Evolutionary conservation across 2,888 invertebrate species (phyloP), one percentile per base, ranked within the genome.

Genomic region (Drosophila heteroneura): DNA sequence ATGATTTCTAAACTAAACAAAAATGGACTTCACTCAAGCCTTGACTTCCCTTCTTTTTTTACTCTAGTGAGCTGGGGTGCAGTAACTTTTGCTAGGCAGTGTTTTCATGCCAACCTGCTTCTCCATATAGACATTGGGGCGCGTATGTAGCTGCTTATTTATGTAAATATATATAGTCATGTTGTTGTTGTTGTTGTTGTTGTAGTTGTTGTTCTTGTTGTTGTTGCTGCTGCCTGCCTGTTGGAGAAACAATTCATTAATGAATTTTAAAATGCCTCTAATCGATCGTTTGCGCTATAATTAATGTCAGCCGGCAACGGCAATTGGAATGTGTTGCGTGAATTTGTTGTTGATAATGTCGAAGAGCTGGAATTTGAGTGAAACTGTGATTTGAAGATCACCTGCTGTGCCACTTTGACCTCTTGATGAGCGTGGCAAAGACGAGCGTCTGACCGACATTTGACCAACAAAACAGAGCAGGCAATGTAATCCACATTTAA

Each of bases 211-310:
- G 52, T 10, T 28, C 3, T 2, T 26, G 35, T 7, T 22, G 41
- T 5, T 44, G 44, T 0, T 44, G 41, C 0, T 41, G 41, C 37
- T 56, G 56, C 22, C n/a, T 32, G 57, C 44, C 72, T 90, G 85
- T 89, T 89, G 89, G 77, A 78, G 89, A 81, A 89, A 79, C 89
- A 84, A 89, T 89, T 90, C 87, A 89, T 90, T 90, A 89, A 90
- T 89, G 89, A 89, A 83, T 90, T 87, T 84, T 76, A 87, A 82
- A 89, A 89, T 85, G 87, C 83, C 81, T 81, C 85, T 90, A 90
- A 89, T 87, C 87, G 89, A 87, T 87, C 87, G 87, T 87, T 87
- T 87, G 76, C 85, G 82, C 87, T 83, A 86, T 87, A 87, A 87
- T 87, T 87, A 89, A 87, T 89, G 87, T 89, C 87, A 87, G 77